Evolutionary conservation across 2,888 invertebrate genomes (phyloP), one percentile per base, ranked within the genome.

Genomic region (Machimus rusticus): DNA sequence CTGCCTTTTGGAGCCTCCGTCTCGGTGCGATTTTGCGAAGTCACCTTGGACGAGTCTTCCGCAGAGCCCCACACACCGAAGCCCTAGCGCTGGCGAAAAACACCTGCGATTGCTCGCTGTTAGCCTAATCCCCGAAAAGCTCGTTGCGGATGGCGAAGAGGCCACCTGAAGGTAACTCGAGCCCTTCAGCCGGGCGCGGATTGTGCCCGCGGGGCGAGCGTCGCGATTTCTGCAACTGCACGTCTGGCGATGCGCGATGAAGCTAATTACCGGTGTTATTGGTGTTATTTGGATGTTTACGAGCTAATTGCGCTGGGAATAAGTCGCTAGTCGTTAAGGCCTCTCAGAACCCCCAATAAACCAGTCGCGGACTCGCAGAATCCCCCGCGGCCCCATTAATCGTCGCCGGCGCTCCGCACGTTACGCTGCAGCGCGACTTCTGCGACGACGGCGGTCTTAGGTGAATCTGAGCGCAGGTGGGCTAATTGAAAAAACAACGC

Each of bases 191-290:
- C 19, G 14, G 12, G 12, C 12, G 43, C 16, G 4, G 43, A 46
- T 16, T 43, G 1, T 46, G 12, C 16, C 43, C 16, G 43, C 16
- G 43, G 14, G n/a, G n/a, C 51, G 51, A n/a, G 51, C 51, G 19
- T 6, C 51, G n/a, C 51, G 19, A 51, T 51, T 8, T 51, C 51
- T 23, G 28, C 51, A 79, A 79, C 51, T 79, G 31, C 31, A 51
- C 16, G 16, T 31, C 79, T 79, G 28, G 51, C 23, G 79, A 79
- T 51, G 23, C 55, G 51, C 51, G 79, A 79, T 51, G 51, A 79
- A 55, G 31, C 79, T 51, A 79, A 79, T 79, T 79, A 79, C 79
- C 34, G 51, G 51, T 8, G 79, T 79, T 79, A 79, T 79, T 55
- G 51, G 51, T 8, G 79, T 79, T 79, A 79, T 79, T 79, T 79